Conservation (phyloP, 2,113 vertebrate genomes). For the Prochilodus magdalenae region DNA sequence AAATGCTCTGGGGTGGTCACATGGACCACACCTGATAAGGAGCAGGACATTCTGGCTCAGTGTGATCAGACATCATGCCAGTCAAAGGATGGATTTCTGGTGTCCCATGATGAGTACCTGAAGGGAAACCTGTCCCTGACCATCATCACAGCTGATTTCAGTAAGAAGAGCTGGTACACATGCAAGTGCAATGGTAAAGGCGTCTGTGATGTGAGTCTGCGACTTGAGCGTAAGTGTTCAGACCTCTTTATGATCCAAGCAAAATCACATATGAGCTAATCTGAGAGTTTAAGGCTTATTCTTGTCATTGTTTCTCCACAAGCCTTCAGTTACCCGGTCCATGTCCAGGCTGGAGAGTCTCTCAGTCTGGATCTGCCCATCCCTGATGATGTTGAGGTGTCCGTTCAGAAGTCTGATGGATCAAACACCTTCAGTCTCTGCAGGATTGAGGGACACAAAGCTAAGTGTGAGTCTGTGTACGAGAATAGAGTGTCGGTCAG, state of each 20-base stretch:
- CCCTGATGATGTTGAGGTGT: not conserved
- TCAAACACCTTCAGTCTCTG: not conserved
- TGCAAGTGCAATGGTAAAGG: not conserved
- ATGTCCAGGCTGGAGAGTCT: not conserved
- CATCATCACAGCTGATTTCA: not conserved
- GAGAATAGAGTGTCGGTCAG: not conserved
- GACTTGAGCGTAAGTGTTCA: not conserved
- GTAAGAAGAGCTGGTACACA: not conserved
- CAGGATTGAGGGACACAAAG: not conserved
- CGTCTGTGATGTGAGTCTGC: not conserved
- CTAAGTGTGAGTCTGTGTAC: not conserved
- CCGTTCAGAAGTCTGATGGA: not conserved
- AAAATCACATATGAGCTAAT: not conserved
- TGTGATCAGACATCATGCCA: not conserved
- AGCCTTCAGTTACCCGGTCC: not conserved
- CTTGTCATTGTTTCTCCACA: not conserved
- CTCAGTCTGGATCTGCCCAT: not conserved
- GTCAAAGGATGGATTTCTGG: not conserved
- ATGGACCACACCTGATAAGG: not conserved
- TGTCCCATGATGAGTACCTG: constrained; percentile 6
- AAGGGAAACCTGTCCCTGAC: not conserved
- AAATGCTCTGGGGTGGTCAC: not conserved
- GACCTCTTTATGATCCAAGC: not conserved
- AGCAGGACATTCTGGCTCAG: not conserved
- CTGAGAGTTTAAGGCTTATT: no score